These are phyloP conservation scores for Ectemnius continuus DNA, from an alignment of 2,888 invertebrate genomes.

Conservation along the genomic window DNA sequence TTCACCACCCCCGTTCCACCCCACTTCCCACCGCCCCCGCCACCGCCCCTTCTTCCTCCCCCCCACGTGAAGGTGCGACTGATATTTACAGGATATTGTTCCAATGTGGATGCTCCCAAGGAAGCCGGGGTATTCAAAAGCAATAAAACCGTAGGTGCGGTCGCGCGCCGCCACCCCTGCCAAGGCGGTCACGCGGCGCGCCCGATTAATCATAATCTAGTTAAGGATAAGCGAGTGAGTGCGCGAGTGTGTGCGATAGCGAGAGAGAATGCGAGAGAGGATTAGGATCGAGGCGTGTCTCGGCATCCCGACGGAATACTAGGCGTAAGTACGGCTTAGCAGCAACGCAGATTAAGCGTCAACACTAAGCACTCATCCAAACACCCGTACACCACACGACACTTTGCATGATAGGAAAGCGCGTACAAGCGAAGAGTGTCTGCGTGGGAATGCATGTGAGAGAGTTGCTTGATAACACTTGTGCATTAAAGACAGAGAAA, in stretches of 20 bases:
- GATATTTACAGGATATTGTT: constrained; percentile 78
- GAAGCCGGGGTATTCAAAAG: constrained; percentile 78
- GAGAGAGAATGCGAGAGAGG: constrained; percentile 16
- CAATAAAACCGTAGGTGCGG: constrained; percentile 73
- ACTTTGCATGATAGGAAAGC: not conserved
- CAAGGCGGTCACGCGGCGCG: constrained; percentile 39
- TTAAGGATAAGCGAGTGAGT: constrained; percentile 9
- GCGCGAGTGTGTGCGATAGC: not conserved
- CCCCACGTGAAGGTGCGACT: constrained; percentile 65
- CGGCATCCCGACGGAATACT: not conserved
- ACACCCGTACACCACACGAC: too few species aligned
- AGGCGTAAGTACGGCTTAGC: too few species aligned
- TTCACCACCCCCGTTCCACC: not conserved
- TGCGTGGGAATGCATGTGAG: not conserved
- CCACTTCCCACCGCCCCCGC: constrained; percentile 10
- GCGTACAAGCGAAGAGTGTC: not conserved
- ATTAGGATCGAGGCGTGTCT: constrained; percentile 12
- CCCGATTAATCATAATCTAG: constrained; percentile 45
- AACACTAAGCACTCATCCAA: too few species aligned
- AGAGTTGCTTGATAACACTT: not conserved
- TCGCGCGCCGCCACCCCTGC: constrained; percentile 46
- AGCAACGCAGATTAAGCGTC: too few species aligned
- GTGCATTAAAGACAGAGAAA: not conserved
- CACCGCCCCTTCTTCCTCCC: constrained; percentile 16
- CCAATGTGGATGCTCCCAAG: constrained; percentile 75